Base-by-base conservation (phyloP, 2,113 vertebrate species). In the Dipodomys ordii region DNA sequence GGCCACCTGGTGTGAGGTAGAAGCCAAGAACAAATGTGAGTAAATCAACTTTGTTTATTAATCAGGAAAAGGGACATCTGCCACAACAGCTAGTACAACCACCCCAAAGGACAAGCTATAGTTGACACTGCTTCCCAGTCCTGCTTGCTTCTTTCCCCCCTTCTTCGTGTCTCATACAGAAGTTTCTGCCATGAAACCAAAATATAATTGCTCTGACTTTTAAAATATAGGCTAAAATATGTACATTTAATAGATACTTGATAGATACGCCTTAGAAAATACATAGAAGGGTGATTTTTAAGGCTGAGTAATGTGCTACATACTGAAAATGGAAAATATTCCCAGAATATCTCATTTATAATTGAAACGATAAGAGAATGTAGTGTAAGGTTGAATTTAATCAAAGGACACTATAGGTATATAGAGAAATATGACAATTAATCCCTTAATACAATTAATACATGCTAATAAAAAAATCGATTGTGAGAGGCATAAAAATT, bases 1-100 rank as follows among this genome's bases (percentile, higher is more conserved):
- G 83, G 87, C 96, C 95, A 96, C 97, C 95, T 97, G 96, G 83
- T 95, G 94, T 32, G 78, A 95, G 83, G 89, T 88, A 82, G 30
- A 62, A 87, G 93, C 97, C 96, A 96, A 95, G 93, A 96, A 93
- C 44, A 96, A 96, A 96, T 83, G 46, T 83, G 87, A 95, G 28
- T 32, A 93, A 96, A 96, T 88, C 90, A 83, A 90, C 90, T 92
- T 94, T 95, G 91, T 85, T 97, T 93, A 93, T 81, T 74, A 96
- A 82, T 85, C 93, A 92, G 80, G 39, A 92, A 88, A 90, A 94
- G 32, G 13, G 76, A 92, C 92, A 93, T 87, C 95, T 96, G 90
- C 92, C 83, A 62, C 67, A 80, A 68, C 60, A 81, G 62, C 46
- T 88, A 95, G 71, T 27, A 94, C 76, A 90, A 79, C 19, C 30